Evolutionary conservation across 2,797 vertebrate genomes (phyloP), one percentile per base, ranked within the genome.

Genomic region (Lates japonicus): DNA sequence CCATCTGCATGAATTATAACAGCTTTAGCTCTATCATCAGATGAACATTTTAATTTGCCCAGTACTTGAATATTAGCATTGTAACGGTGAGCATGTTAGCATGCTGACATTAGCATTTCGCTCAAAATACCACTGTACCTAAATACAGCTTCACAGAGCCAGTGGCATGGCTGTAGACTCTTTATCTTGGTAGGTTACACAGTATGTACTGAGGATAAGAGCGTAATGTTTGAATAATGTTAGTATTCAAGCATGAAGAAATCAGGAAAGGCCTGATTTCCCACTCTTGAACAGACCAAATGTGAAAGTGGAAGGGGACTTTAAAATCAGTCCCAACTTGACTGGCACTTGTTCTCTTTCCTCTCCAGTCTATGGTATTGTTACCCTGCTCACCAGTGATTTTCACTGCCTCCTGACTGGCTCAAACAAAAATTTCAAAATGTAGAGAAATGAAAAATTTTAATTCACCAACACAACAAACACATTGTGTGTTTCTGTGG

Each of bases 361-460:
- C 17, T 20, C 1, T 35, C 13, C 5, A 52, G 7, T 54, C 33
- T 39, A 33, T 39, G 48, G 33, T 52, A 17, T 63, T 68, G 68
- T 63, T 60, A 16, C 52, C 69, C n/a, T 48, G 19, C 33, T 75
- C 29, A 64, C 12, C n/a, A 2, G 63, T 54, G 35, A 39, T 49
- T 66, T 39, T 63, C 48, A 22, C 10, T 25, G n/a, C 62, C 19
- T n/a, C 58, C 29, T 60, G 4, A 58, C 44, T 68, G 29, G 1
- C 66, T 31, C 20, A 62, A 52, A 31, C 9, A 31, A 9, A 20
- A 9, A 29, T 29, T 29, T 29, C 25, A 29, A 33, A 59, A 48
- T 20, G 8, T 2, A 33, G 35, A n/a, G 37, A 71, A 68, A 66
- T 10, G 35, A 37, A 61, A 65, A 22, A 41, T 68, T 33, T 6